Percentiles rank a stretch among this genome's conserved stretches.
phyloP scores from a whole-genome alignment of 2,888 invertebrate species.

The Yponomeuta malinellus region DNA sequence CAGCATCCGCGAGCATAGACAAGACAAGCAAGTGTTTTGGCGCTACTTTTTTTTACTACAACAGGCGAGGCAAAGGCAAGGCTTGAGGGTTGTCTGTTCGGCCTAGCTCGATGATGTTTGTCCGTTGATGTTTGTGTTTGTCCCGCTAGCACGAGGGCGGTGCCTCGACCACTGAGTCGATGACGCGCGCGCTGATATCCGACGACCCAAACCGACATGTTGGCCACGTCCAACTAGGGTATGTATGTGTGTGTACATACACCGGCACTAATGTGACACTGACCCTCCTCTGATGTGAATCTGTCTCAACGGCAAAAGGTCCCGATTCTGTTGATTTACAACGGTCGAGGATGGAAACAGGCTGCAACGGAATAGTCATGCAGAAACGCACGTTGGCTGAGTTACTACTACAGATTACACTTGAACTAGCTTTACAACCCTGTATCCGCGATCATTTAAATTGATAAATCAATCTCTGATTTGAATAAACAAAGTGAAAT shows the following conservation, averaged over 20 bases:
- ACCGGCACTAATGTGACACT: conserved; percentile 33
- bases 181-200: conserved; percentile 96
- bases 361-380: not conserved
- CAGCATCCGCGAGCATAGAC: not conserved
- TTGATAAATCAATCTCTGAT: too few relatives aligned
- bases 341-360: not conserved
- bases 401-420: too few relatives aligned
- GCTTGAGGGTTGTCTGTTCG: conserved; percentile 27
- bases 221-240: conserved; percentile 96
- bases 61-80: conserved; percentile 48
- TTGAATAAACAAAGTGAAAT: too few relatives aligned
- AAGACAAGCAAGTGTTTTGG: conserved; percentile 41
- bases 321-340: not conserved
- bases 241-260: conserved; percentile 80
- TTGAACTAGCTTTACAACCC: too few relatives aligned
- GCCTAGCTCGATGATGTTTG: conserved; percentile 47
- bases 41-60: conserved; percentile 73
- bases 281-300: not conserved
- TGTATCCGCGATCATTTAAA: too few relatives aligned
- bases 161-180: conserved; percentile 94
- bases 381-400: too few relatives aligned
- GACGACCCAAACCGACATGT: conserved; percentile 93
- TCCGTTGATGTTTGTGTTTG: conserved; percentile 75
- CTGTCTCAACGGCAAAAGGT: not conserved
- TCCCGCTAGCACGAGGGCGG: conserved; percentile 92